phyloP scores from a whole-genome alignment of 2,797 vertebrate species.

The Myotis vivesi region DNA sequence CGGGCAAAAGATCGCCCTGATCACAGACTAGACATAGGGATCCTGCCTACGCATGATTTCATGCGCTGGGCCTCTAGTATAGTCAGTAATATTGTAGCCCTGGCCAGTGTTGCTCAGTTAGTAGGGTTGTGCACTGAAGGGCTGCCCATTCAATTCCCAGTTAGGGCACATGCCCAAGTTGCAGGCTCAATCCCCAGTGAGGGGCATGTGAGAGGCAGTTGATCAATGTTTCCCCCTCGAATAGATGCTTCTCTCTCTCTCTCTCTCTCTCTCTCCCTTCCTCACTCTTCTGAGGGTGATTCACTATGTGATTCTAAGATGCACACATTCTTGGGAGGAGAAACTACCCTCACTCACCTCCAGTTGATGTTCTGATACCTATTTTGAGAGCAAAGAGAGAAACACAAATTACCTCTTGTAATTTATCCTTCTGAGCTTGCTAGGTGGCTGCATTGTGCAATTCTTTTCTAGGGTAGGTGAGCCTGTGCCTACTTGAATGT shows the following conservation, averaged over 20 bases:
- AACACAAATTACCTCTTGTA: neutral
- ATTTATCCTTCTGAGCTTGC: neutral
- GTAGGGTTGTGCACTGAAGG: too few species aligned
- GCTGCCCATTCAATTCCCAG: too few species aligned
- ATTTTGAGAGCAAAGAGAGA: neutral
- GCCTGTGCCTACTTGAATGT: neutral
- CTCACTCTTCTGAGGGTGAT: neutral
- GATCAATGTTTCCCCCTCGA: too few species aligned
- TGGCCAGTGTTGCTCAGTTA: too few species aligned
- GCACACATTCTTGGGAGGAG: neutral
- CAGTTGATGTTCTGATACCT: neutral
- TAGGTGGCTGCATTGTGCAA: neutral
- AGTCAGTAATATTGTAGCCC: too few species aligned
- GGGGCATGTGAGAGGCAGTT: too few species aligned
- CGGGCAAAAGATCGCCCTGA: too few species aligned
- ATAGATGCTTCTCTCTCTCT: neutral
- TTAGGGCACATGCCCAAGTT: too few species aligned
- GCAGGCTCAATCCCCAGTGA: too few species aligned
- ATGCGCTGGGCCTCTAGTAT: too few species aligned
- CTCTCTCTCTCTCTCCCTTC: neutral
- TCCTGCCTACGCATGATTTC: too few species aligned
- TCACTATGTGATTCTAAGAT: neutral
- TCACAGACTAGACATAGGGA: too few species aligned
- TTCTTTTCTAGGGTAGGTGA: neutral
- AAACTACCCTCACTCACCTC: neutral